Evolutionary conservation across 2,888 invertebrate species (phyloP).

Genomic region (Brachylomia viminalis): DNA sequence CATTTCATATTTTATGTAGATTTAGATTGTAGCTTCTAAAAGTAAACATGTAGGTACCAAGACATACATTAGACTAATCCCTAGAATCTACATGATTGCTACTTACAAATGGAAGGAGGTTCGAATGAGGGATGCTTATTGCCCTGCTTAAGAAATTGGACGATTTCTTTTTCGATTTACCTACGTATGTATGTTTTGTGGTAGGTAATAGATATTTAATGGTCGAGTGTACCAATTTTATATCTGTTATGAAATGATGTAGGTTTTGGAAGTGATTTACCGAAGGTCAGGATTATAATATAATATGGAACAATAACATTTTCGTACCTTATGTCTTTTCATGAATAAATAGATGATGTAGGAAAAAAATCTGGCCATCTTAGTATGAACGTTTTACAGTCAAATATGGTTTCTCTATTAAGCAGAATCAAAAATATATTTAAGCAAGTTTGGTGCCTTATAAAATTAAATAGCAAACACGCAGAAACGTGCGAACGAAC

Average conservation of each 20-base stretch:
- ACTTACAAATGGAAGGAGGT: constrained; percentile 35
- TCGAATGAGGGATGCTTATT: constrained; percentile 26
- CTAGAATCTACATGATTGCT: constrained; percentile 43
- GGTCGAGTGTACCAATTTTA: constrained; percentile 8
- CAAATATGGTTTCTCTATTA: background rate
- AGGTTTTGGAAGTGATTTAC: constrained; percentile 6
- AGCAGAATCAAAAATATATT: background rate
- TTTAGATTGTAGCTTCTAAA: background rate
- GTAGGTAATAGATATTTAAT: constrained; percentile 32
- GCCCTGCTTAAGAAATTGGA: constrained; percentile 38
- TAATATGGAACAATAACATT: background rate
- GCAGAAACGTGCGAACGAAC: no score
- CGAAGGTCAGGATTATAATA: background rate
- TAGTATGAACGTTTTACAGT: background rate
- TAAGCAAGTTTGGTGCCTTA: constrained; percentile 11
- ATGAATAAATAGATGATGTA: background rate
- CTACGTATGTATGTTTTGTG: background rate
- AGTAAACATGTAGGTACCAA: constrained; percentile 1
- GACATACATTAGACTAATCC: constrained; percentile 16
- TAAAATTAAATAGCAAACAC: constrained; percentile 23
- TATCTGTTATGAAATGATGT: background rate
- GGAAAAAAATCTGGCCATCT: background rate
- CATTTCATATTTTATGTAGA: constrained; percentile 3
- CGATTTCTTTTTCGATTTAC: constrained; percentile 16
- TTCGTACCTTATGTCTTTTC: background rate